A percentile compares a stretch with the other conserved stretches of the same genome.
phyloP scores from a whole-genome alignment of 1,140 invertebrate species.

The Zophobas atratus region DNA sequence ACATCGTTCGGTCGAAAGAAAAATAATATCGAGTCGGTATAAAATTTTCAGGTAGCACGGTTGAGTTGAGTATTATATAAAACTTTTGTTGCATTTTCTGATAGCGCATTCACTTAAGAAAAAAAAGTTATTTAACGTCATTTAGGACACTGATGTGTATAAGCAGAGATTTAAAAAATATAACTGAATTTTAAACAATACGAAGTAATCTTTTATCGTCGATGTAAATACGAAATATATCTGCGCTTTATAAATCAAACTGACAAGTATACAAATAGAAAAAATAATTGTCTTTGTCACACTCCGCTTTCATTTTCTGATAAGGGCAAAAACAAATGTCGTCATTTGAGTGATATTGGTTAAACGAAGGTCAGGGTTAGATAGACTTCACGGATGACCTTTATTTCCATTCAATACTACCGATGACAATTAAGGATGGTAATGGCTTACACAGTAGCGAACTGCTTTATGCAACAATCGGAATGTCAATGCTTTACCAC shows the following conservation, averaged over 20 bases:
- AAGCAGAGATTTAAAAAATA: conserved; percentile 14
- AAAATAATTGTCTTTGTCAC: background rate
- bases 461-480: background rate
- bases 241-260: conserved; percentile 17
- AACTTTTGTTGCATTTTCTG: no score
- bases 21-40: no score
- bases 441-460: background rate
- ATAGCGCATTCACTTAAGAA: no score
- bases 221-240: conserved; percentile 25
- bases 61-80: no score
- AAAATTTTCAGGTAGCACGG: no score
- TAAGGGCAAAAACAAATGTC: background rate
- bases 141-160: background rate
- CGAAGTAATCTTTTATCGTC: background rate
- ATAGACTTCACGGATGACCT: background rate
- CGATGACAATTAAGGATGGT: background rate
- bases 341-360: background rate
- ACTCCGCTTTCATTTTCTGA: conserved; percentile 5
- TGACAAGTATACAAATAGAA: background rate
- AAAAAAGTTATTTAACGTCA: no score
- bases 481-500: background rate
- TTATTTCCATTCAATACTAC: background rate
- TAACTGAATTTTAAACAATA: background rate
- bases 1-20: no score
- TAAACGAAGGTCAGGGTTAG: background rate